A percentile compares a stretch with the other conserved stretches of the same genome.
Conservation (phyloP, 92 coral and sea anemone genomes). For the Nematostella vectensis region DNA sequence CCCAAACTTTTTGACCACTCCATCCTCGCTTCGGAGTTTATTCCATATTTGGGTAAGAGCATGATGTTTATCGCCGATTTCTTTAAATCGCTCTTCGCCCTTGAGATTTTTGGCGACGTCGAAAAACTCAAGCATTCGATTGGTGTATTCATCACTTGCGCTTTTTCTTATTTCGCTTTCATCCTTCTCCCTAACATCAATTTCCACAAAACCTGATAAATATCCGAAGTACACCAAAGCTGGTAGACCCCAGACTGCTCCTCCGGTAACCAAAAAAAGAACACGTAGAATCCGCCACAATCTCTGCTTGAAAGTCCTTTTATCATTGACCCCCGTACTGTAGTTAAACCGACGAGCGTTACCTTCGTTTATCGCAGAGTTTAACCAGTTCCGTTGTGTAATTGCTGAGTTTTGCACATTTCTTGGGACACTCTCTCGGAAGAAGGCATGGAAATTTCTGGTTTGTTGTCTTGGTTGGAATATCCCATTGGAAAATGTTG, state of each 20-base stretch:
- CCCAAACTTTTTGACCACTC: conserved; percentile 63
- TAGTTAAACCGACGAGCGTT: too few relatives aligned
- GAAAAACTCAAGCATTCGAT: conserved; percentile 35
- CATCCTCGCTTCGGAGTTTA: conserved; percentile 62
- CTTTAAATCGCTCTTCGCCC: conserved; percentile 19
- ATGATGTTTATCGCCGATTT: conserved; percentile 37
- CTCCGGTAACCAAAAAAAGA: conserved; percentile 53
- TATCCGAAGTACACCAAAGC: conserved; percentile 35
- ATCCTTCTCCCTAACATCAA: conserved; percentile 41
- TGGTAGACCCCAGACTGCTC: conserved; percentile 50
- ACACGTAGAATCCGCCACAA: conserved; percentile 53
- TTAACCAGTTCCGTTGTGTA: too few relatives aligned
- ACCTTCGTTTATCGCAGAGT: too few relatives aligned
- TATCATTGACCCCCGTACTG: neutral
- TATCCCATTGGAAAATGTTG: too few relatives aligned
- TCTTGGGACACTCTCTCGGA: too few relatives aligned
- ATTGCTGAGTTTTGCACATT: too few relatives aligned
- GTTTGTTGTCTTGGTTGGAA: too few relatives aligned
- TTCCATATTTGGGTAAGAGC: conserved; percentile 58
- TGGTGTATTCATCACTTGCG: conserved; percentile 18
- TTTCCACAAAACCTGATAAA: conserved; percentile 46
- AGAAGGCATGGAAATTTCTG: too few relatives aligned
- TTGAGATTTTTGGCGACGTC: conserved; percentile 31
- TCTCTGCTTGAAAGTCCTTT: conserved; percentile 16
- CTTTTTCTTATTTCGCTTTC: conserved; percentile 6